Percentiles rank a stretch among this genome's conserved stretches.
These are phyloP conservation scores for Strigamia transsilvanica DNA, from an alignment of 2,888 invertebrate genomes.

Conservation along the genomic window DNA sequence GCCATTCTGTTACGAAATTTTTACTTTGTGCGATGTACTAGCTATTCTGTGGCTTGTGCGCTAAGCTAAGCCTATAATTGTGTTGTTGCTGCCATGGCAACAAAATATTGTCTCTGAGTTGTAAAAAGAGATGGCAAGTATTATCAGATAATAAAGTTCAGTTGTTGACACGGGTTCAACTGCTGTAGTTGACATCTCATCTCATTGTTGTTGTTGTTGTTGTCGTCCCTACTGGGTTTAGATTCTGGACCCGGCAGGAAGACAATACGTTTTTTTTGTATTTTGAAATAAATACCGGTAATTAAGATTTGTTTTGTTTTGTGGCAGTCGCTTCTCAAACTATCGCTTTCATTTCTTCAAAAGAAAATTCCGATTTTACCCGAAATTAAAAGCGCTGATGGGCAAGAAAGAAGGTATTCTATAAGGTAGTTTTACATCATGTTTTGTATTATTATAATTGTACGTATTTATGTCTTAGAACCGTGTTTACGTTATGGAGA, in stretches of 20 bases:
- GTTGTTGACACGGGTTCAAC: no score
- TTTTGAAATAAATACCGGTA: no score
- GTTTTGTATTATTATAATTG: constrained; percentile 28
- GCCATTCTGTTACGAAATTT: constrained; percentile 18
- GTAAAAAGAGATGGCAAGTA: neutral
- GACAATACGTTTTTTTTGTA: no score
- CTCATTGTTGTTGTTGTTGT: no score
- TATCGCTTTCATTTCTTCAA: constrained; percentile 88
- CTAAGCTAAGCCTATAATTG: neutral
- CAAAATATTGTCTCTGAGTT: neutral
- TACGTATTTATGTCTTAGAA: constrained; percentile 71
- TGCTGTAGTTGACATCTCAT: no score
- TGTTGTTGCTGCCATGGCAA: neutral
- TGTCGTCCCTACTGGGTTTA: no score
- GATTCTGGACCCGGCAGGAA: no score
- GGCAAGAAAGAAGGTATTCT: constrained; percentile 84
- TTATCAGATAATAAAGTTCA: no score
- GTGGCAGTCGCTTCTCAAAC: constrained; percentile 83
- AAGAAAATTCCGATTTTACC: constrained; percentile 94
- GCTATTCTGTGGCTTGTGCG: neutral
- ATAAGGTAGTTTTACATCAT: constrained; percentile 15
- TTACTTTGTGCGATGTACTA: neutral
- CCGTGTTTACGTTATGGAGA: constrained; percentile 98
- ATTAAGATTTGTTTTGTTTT: constrained; percentile 22
- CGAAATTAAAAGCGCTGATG: constrained; percentile 87